Percentiles rank a stretch among this genome's conserved stretches.
These are phyloP conservation scores for Trachymyrmex septentrionalis DNA, from an alignment of 1,140 invertebrate species.

Conservation along the genomic window DNA sequence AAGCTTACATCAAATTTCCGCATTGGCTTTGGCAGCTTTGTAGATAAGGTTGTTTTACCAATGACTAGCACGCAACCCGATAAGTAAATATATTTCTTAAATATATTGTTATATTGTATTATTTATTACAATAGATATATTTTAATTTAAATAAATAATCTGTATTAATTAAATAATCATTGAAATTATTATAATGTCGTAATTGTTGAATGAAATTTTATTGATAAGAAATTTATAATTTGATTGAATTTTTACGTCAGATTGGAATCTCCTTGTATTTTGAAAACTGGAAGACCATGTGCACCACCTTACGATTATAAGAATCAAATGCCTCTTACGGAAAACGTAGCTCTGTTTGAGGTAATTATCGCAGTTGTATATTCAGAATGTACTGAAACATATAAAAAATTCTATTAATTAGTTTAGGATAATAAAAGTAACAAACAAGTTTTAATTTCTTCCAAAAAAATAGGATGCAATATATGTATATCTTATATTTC, in stretches of 20 bases:
- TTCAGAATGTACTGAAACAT: not conserved
- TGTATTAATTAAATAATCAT: not conserved
- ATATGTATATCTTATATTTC: not conserved
- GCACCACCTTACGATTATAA: constrained; percentile 90
- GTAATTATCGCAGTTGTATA: constrained; percentile 72
- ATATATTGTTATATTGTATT: too few relatives aligned
- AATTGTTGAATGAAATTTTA: not conserved
- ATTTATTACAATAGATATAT: constrained; percentile 11
- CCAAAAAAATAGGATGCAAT: not conserved
- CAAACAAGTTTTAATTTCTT: not conserved
- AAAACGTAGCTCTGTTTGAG: constrained; percentile 88
- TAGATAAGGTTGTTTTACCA: constrained; percentile 95
- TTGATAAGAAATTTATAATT: not conserved
- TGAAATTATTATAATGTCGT: not conserved
- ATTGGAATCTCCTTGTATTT: constrained; percentile 87
- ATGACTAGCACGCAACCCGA: constrained; percentile 89
- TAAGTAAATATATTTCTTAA: constrained; percentile 82
- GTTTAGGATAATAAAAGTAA: not conserved
- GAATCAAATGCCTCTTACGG: constrained; percentile 90
- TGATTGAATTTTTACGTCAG: constrained; percentile 53
- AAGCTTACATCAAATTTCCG: constrained; percentile 94
- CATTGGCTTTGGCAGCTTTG: constrained; percentile 95
- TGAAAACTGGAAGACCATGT: constrained; percentile 82
- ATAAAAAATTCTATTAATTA: not conserved
- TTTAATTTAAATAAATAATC: constrained; percentile 6